Percentiles rank a stretch among this genome's conserved stretches.
Evolutionary conservation across 2,113 vertebrate genomes (phyloP).

Genomic region (Perccottus glenii): DNA sequence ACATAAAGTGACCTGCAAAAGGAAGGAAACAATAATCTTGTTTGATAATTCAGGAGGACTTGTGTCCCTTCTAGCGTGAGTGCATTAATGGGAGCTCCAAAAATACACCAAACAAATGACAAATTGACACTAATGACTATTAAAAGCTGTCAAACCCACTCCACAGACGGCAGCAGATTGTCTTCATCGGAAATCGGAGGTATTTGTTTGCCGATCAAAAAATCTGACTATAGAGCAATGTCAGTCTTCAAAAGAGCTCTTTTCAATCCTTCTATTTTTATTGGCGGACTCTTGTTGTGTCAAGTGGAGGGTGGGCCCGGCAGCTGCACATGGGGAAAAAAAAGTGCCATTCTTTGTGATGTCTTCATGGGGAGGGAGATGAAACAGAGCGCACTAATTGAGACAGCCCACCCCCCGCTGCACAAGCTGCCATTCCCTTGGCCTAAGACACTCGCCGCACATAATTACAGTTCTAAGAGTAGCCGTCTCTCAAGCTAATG

Average conservation of each 20-base stretch:
- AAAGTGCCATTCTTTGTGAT: conserved; percentile 33
- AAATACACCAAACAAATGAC: conserved; percentile 27
- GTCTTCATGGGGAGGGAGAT: conserved; percentile 47
- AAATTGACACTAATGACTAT: conserved; percentile 43
- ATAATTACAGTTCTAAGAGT: conserved; percentile 70
- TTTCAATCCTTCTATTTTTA: conserved; percentile 33
- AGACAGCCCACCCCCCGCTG: conserved; percentile 64
- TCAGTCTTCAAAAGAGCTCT: conserved; percentile 36
- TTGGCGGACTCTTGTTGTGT: conserved; percentile 25
- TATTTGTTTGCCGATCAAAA: conserved; percentile 43
- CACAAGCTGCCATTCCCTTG: conserved; percentile 48
- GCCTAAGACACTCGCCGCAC: conserved; percentile 62
- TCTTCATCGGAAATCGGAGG: conserved; percentile 28
- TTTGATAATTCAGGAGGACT: background rate
- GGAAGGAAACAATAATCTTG: background rate
- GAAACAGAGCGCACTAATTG: conserved; percentile 68
- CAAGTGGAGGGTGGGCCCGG: conserved; percentile 36
- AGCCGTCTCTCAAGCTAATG: conserved; percentile 67
- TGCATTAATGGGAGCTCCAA: background rate
- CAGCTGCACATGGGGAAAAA: conserved; percentile 33
- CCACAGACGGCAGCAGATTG: conserved; percentile 29
- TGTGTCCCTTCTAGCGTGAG: background rate
- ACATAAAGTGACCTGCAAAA: background rate
- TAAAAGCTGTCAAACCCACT: conserved; percentile 45
- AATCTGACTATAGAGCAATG: conserved; percentile 27